Evolutionary conservation across 30 jellyfish, hydroid and myxozoan genomes (phyloP), one percentile per base, ranked within the genome.

Genomic region (Calvadosia cruxmelitensis): DNA sequence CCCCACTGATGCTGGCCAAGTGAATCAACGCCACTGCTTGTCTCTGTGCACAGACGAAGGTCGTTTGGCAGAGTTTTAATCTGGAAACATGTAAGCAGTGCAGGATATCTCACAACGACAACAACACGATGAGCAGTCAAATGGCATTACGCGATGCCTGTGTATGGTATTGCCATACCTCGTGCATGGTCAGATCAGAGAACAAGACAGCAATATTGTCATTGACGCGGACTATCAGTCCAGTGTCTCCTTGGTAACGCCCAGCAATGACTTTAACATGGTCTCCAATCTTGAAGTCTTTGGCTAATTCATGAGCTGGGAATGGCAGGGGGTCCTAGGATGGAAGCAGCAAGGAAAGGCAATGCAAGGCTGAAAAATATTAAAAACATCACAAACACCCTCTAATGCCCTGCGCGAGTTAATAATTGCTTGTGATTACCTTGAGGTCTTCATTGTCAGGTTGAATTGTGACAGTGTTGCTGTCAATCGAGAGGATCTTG

Each of bases 1-100:
- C 97, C 97, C 93, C 93, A 88, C 74, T 81, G 93, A 50, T 88
- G 94, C 70, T 88, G 97, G 5, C 97, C 97, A 34, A 88, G 93
- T 15, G 97, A 80, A 72, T 88, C 97, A 2, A 88, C 97, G 1
- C 97, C 97, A 27, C 95, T 80, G 78, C 95, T 80, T 63, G 76
- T 88, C 31, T 88, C 97, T 25, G 79, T 75, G 77, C 97, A 88
- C 26, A 88, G 84, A 68, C 79, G 97, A 34, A 88, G 66, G 49
- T 88, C 97, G 35, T 88, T 86, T 0, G 84, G 91, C 49, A 68
- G 79, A 2, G 76, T 94, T 63, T 81, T 81, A 68, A 85, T 33
- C 95, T 85, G 70, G 27, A 77, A 36, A 34, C 15, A 33, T 48
- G 16, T 52, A 33, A 36, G 1, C 13, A 20, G 57, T 42, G 57